phyloP scores from a whole-genome alignment of 1,140 invertebrate genomes.

The Drosophila subpulchrella region DNA sequence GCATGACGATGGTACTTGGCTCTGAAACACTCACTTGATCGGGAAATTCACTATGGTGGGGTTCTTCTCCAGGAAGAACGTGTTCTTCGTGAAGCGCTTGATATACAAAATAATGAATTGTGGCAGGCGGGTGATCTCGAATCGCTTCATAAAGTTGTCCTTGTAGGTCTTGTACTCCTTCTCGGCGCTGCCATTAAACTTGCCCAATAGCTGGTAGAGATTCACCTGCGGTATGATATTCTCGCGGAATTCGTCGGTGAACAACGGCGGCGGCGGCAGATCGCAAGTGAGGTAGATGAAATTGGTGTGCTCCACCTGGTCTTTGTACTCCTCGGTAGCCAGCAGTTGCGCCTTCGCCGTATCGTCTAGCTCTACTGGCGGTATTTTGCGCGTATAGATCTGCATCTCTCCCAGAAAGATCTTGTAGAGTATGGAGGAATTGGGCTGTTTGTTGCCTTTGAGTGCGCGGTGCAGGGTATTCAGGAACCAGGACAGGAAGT shows the following conservation, averaged over 20 bases:
- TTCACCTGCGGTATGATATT: slow-evolving; percentile 99
- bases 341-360: slow-evolving; percentile 92
- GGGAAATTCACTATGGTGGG: slow-evolving; percentile 99
- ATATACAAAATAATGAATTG: slow-evolving; percentile 99
- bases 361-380: slow-evolving; percentile 96
- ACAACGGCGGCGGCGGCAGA: slow-evolving; percentile 97
- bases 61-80: slow-evolving; percentile 99
- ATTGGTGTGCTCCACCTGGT: slow-evolving; percentile 94
- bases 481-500: slow-evolving; percentile 98
- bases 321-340: slow-evolving; percentile 94
- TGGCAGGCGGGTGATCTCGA: slow-evolving; percentile 97
- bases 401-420: slow-evolving; percentile 98
- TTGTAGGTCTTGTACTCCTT: slow-evolving; percentile 99
- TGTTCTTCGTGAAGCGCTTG: slow-evolving; percentile 99
- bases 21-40: slow-evolving; percentile 93
- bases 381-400: slow-evolving; percentile 97
- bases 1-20: not conserved
- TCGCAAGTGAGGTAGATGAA: slow-evolving; percentile 99
- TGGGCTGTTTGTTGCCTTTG: slow-evolving; percentile 93
- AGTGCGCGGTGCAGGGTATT: slow-evolving; percentile 96
- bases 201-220: slow-evolving; percentile 95
- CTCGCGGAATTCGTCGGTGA: slow-evolving; percentile 98
- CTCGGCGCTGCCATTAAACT: slow-evolving; percentile 97
- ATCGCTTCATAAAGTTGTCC: slow-evolving; percentile 98
- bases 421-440: slow-evolving; percentile 97